phyloP scores from a whole-genome alignment of 2,797 vertebrate genomes.

The Fringilla coelebs region DNA sequence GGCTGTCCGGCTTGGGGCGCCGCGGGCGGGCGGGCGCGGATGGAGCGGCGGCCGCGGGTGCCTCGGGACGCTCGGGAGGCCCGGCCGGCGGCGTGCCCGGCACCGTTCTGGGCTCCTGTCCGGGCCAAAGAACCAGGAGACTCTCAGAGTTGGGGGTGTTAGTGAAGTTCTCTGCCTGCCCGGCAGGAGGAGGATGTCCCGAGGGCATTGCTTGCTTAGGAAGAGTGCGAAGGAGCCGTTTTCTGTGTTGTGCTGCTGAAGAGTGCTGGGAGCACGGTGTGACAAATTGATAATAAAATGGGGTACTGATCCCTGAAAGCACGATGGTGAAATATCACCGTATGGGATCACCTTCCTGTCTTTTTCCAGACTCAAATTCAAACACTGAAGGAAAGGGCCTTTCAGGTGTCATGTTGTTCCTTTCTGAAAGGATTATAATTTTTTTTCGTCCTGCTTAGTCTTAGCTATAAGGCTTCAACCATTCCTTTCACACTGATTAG shows the following conservation, averaged over 20 bases:
- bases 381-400: not conserved
- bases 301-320: not conserved
- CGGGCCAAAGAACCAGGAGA: accelerated
- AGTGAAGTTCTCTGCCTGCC: not conserved
- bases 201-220: not conserved
- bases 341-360: not conserved
- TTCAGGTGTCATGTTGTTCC: not conserved
- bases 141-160: accelerated
- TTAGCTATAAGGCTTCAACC: not conserved
- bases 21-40: not conserved
- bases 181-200: not conserved
- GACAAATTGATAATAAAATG: not conserved
- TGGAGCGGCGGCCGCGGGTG: not conserved
- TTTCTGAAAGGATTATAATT: accelerated
- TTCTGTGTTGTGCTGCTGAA: not conserved
- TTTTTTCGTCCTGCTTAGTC: accelerated
- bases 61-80: not conserved
- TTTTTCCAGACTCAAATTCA: not conserved
- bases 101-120: accelerated
- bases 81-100: not conserved
- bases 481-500: not conserved
- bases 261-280: not conserved
- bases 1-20: not conserved
- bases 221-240: accelerated
- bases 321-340: accelerated